Base-by-base conservation (phyloP, 2,888 invertebrate species). In the Patella pellucida region DNA sequence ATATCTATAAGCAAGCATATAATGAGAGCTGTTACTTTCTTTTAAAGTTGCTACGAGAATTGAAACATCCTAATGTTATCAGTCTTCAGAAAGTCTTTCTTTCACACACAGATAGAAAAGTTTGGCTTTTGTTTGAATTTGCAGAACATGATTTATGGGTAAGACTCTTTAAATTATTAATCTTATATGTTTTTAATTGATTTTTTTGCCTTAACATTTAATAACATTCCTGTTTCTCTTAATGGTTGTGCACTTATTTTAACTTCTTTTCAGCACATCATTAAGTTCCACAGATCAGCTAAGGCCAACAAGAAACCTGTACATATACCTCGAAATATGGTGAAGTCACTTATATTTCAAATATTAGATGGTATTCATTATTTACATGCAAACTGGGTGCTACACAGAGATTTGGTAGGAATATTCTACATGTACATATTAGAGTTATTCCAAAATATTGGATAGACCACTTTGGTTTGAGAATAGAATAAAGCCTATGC, bases 91-190 rank as follows among this genome's bases (percentile, higher is more conserved):
- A 97, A 85, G 99, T 99, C 1, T 99, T 99, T 90, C 93, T 99
- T 0, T 98, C 99, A 0, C 98, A 98, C 89, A 96, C 94, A 86
- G 98, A 98, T 89, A 94, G 98, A 56, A 98, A 98, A 93, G 98
- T 99, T 4, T 99, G 97, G 95, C 92, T 99, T 56, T 92, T 99
- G 14, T 98, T 99, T 92, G 99, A 99, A 90, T 99, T 97, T 93
- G 98, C 99, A 0, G 99, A 99, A 92, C 99, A 99, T 93, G 99
- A 99, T 92, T 92, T 99, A 76, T 99, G 99, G 99, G 94, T 94
- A 90, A 87, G 89, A 82, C 27, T 19, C 15, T 16, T 5, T 11
- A 31, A 19, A 23, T 69, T 27, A 15, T 68, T 27, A 3, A 67
- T 14, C 14, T 67, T 23, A 19, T 19, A 19, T 15, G 68, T 19